Conservation (phyloP, 2,888 invertebrate genomes). For the Pollenia angustigena region DNA sequence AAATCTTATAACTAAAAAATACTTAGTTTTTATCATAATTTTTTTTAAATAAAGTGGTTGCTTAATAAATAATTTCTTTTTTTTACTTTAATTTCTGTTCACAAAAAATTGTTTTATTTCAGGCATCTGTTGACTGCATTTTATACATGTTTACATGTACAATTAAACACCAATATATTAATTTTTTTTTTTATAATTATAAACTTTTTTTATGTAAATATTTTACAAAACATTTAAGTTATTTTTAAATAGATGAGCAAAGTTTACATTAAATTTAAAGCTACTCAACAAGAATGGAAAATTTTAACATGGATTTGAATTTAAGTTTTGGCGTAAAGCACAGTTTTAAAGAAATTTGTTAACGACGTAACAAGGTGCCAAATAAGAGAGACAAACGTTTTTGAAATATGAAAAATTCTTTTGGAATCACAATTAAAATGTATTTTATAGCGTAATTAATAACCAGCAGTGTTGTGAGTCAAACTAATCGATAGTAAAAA, state of each 20-base stretch:
- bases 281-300: slow-evolving; percentile 3
- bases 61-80: slow-evolving; percentile 30
- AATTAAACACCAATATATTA: slow-evolving; percentile 50
- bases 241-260: slow-evolving; percentile 31
- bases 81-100: slow-evolving; percentile 31
- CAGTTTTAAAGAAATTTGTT: no score
- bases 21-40: background rate
- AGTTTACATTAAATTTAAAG: background rate
- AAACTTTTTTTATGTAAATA: slow-evolving; percentile 12
- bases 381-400: no score
- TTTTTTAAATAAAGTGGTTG: slow-evolving; percentile 42
- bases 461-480: no score
- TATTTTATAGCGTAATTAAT: no score
- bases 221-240: slow-evolving; percentile 11
- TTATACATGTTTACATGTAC: slow-evolving; percentile 53
- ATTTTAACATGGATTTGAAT: background rate
- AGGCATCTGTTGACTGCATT: slow-evolving; percentile 74
- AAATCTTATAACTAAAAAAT: slow-evolving; percentile 47
- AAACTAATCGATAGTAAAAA: no score
- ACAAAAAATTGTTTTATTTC: slow-evolving; percentile 51
- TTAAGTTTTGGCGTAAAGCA: background rate
- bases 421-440: no score
- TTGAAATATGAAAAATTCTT: no score
- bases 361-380: no score
- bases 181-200: slow-evolving; percentile 38